phyloP scores from a whole-genome alignment of 2,113 vertebrate genomes.

The Amazona guildingii region DNA sequence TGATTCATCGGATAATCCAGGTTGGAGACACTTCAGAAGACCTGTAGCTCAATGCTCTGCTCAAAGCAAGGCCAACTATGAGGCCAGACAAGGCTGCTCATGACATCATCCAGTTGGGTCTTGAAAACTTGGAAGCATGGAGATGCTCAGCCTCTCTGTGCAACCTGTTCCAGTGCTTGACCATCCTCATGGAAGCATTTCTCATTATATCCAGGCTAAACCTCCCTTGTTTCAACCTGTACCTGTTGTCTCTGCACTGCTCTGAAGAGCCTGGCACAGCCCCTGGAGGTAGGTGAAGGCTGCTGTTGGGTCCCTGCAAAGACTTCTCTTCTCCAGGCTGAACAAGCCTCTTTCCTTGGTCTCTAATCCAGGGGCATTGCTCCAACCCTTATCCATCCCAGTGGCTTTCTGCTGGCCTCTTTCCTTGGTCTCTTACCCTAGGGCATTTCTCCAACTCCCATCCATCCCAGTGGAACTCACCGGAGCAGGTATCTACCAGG shows the following conservation, averaged over 20 bases:
- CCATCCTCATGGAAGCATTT: neutral
- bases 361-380: neutral
- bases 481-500: neutral
- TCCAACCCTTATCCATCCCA: neutral
- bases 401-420: neutral
- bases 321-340: neutral
- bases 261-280: neutral
- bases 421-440: neutral
- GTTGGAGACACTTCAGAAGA: neutral
- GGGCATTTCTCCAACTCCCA: neutral
- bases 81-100: neutral
- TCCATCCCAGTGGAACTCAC: neutral
- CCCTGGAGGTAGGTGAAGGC: too few relatives aligned
- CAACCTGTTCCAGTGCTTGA: fast-evolving
- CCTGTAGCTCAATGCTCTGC: neutral
- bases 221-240: fast-evolving
- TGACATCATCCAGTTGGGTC: neutral
- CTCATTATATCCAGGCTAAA: neutral
- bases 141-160: neutral
- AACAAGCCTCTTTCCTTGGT: neutral
- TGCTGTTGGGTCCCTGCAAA: neutral
- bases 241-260: neutral
- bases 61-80: neutral
- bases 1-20: neutral
- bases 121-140: neutral